Evolutionary conservation across 1,140 invertebrate species (phyloP), one percentile per base, ranked within the genome.

Genomic region (Zophobas atratus): DNA sequence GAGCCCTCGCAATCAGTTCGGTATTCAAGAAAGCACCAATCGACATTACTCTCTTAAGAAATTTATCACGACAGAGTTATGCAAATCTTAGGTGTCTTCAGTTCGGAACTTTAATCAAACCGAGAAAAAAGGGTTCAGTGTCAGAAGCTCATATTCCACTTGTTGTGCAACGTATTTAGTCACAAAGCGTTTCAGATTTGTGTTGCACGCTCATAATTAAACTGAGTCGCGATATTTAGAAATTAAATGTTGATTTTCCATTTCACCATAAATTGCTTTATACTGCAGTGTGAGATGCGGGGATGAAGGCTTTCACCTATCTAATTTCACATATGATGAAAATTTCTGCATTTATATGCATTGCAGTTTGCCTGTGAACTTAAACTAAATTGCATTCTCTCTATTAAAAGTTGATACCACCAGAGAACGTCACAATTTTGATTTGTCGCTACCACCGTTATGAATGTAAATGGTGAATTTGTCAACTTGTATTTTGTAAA

Each of bases 11-110:
- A 76, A 76, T 76, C 57, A 63, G 75, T 76, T 75, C 53, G 36
- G 55, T 75, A 75, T 75, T 75, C 73, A 75, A 75, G 72, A 57
- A 75, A 75, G 72, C 72, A 46, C 72, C 72, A 57, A 75, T 75
- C 72, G 72, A 60, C 73, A 57, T 72, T 72, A 49, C 60, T 67
- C 35, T 72, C 34, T 34, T 5, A 5, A 4, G 70, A 36, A 72
- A 53, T 72, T 72, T 72, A 72, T 72, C 51, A 72, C 70, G 1
- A 43, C 51, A 39, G 38, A 72, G 46, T 56, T 55, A 53, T 55
- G 71, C 48, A 73, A 56, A 73, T 73, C 56, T 53, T 56, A 73
- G 55, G 35, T 73, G 71, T 73, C 34, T 56, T 36, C 49, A 53
- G 20, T 73, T 72, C 48, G 8, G n/a, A 70, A 39, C 38, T 73